A percentile compares a stretch with the other conserved stretches of the same genome.
phyloP scores from a whole-genome alignment of 2,888 invertebrate species.

The Strigamia transsilvanica region DNA sequence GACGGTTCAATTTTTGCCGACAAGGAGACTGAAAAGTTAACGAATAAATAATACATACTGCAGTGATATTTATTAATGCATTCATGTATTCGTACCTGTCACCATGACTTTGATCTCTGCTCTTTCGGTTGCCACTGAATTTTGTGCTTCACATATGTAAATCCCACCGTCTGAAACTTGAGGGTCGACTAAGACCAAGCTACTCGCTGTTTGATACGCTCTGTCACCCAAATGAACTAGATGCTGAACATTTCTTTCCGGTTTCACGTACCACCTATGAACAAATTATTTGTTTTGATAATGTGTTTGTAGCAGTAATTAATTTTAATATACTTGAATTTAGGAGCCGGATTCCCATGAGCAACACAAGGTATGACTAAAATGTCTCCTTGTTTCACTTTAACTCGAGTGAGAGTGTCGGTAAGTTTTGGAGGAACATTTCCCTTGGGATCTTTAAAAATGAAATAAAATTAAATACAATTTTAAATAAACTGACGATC shows the following conservation, averaged over 20 bases:
- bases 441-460: conserved; percentile 51
- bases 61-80: neutral
- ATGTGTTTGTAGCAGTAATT: neutral
- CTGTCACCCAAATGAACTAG: conserved; percentile 53
- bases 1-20: conserved; percentile 88
- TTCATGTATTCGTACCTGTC: conserved; percentile 60
- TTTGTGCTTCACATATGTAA: conserved; percentile 63
- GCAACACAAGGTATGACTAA: conserved; percentile 56
- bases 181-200: conserved; percentile 53
- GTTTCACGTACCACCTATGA: conserved; percentile 54
- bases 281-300: neutral
- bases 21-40: conserved; percentile 75
- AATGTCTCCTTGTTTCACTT: conserved; percentile 54
- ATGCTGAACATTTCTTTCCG: conserved; percentile 38
- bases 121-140: conserved; percentile 61
- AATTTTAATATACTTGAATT: conserved; percentile 52
- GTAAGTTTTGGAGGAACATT: conserved; percentile 52
- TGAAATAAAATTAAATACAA: neutral
- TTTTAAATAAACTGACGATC: neutral
- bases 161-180: conserved; percentile 61
- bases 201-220: conserved; percentile 53
- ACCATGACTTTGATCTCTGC: conserved; percentile 61
- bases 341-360: conserved; percentile 56
- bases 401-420: conserved; percentile 35
- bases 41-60: neutral